Base-by-base conservation (phyloP, 2,797 vertebrate genomes). In the Prunella strophiata region DNA sequence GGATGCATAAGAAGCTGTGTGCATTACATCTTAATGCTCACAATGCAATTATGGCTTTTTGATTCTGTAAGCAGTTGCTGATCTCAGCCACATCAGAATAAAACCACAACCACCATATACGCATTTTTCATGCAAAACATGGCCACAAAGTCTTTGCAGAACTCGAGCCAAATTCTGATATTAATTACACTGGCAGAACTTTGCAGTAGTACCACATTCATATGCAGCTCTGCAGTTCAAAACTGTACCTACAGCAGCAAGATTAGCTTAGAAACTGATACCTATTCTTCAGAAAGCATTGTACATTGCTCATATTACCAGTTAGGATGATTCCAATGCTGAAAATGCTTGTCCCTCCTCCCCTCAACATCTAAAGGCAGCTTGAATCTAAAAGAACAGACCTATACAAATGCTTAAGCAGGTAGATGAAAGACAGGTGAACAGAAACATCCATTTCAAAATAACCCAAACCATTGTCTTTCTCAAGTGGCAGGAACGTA, bases 51-150 rank as follows among this genome's bases (percentile, higher is more conserved):
- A 75, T 1, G 84, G 65, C 23, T 90, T 93, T 66, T 76, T 54
- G 48, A 82, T 86, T 83, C 62, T 88, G 79, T 67, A 77, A 94
- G 70, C 52, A 95, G 58, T 54, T 79, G 59, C 58, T 88, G 73
- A 94, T 86, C 66, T 89, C 43, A 59, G 63, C 71, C 58, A 55
- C 58, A 86, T 78, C 47, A 45, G 32, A 83, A 71, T 80, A 79
- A 84, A 94, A 72, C 79, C 76, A 84, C 70, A 91, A 80, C 32
- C 22, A 85, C 45, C 54, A 74, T 15, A 75, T 23, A 26, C 1
- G 4, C 16, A 73, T 78, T 95, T 70, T 94, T 86, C 51, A 67
- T 45, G 26, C 36, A 81, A 91, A 88, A 73, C 58, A 88, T 3
- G 16, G 52, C 76, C 85, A 86, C 85, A 91, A 80, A 71, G 12